Evolutionary conservation across 2,797 vertebrate genomes (phyloP).

Genomic region (Petrocephalus schoutedeni): DNA sequence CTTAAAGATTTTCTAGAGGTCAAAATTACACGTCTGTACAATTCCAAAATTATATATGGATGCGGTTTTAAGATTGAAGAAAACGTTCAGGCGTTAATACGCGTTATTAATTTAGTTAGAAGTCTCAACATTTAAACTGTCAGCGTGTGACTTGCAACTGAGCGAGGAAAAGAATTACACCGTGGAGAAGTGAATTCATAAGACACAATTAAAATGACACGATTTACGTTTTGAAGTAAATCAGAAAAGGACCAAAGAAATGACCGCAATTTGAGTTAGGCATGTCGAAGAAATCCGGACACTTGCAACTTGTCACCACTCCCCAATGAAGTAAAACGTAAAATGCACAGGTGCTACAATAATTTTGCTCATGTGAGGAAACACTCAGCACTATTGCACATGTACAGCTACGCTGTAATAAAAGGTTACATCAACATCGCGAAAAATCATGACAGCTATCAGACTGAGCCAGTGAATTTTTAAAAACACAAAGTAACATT

Average conservation of each 20-base stretch:
- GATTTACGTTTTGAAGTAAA: not conserved
- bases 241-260: not conserved
- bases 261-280: not conserved
- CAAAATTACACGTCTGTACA: not conserved
- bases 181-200: not conserved
- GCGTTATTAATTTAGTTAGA: not conserved
- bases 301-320: not conserved
- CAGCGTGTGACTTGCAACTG: not conserved
- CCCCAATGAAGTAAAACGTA: not conserved
- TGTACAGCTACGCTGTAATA: not conserved
- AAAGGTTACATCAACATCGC: not conserved
- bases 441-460: not conserved
- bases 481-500: not conserved
- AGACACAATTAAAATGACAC: not conserved
- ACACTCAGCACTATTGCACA: not conserved
- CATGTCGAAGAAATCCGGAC: not conserved
- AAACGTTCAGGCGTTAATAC: not conserved
- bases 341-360: not conserved
- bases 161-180: not conserved
- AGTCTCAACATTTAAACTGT: not conserved
- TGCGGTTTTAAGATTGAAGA: not conserved
- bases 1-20: not conserved
- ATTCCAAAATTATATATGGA: not conserved
- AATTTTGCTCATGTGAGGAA: not conserved
- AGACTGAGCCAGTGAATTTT: not conserved